These are phyloP conservation scores for Paramacrobiotus metropolitanus DNA, from an alignment of 1,140 invertebrate species.

Conservation along the genomic window DNA sequence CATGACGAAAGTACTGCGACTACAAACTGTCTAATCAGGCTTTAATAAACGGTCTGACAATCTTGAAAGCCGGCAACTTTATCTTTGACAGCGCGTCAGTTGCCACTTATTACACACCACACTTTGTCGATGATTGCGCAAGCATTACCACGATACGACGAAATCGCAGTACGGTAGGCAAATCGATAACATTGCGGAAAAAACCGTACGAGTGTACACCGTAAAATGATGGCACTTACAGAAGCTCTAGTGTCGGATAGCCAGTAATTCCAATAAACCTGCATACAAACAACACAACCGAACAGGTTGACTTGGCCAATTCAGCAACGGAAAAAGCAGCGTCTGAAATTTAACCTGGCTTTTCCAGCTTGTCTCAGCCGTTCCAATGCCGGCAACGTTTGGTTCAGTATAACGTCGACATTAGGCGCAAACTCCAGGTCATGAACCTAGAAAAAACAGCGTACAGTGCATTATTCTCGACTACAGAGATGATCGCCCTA, in stretches of 20 bases:
- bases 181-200: background rate
- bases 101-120: too few relatives aligned
- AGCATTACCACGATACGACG: conserved; percentile 10
- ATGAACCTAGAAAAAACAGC: conserved; percentile 41
- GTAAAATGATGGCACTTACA: conserved; percentile 17
- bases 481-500: background rate
- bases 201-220: background rate
- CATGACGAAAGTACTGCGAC: too few relatives aligned
- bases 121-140: too few relatives aligned
- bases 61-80: too few relatives aligned
- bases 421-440: conserved; percentile 67
- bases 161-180: background rate
- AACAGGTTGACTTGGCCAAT: too few relatives aligned
- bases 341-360: too few relatives aligned
- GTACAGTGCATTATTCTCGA: background rate
- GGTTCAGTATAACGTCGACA: conserved; percentile 47
- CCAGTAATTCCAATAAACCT: conserved; percentile 62
- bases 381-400: conserved; percentile 57
- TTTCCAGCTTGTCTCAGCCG: conserved; percentile 46
- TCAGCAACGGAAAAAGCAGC: too few relatives aligned
- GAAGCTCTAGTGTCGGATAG: conserved; percentile 49
- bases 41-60: too few relatives aligned
- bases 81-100: too few relatives aligned
- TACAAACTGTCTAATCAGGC: too few relatives aligned
- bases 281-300: too few relatives aligned